Evolutionary conservation across 2,113 vertebrate species (phyloP).

Genomic region (Heliornis fulica): DNA sequence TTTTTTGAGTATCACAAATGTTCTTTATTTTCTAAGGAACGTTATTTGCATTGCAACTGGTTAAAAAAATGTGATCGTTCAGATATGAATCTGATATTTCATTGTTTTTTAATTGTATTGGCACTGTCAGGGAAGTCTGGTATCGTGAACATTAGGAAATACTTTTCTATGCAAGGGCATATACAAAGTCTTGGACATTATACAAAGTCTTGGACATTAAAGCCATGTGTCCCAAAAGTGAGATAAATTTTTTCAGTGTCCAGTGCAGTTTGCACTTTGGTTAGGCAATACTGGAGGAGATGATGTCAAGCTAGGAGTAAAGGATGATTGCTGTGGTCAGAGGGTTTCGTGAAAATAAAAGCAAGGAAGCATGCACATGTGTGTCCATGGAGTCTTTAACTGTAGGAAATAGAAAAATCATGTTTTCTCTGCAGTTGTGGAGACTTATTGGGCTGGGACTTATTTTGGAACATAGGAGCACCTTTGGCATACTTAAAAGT

Average conservation of each 20-base stretch:
- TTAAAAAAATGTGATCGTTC: not conserved
- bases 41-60: not conserved
- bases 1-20: not conserved
- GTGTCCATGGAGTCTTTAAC: not conserved
- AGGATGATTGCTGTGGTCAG: not conserved
- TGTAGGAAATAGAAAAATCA: not conserved
- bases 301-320: not conserved
- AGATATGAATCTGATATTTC: not conserved
- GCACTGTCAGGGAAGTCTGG: not conserved
- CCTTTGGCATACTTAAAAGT: not conserved
- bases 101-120: not conserved
- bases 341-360: not conserved
- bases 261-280: not conserved
- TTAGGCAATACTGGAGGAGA: not conserved
- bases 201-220: too few relatives aligned
- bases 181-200: too few relatives aligned
- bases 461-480: not conserved
- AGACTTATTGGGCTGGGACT: not conserved
- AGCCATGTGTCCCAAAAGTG: not conserved
- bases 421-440: not conserved
- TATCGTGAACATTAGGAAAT: not conserved
- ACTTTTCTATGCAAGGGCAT: not conserved
- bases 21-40: not conserved
- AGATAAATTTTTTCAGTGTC: not conserved
- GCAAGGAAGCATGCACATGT: not conserved